Percentiles rank a stretch among this genome's conserved stretches.
Evolutionary conservation across 2,797 vertebrate species (phyloP).

Genomic region (Gallinago stenura): DNA sequence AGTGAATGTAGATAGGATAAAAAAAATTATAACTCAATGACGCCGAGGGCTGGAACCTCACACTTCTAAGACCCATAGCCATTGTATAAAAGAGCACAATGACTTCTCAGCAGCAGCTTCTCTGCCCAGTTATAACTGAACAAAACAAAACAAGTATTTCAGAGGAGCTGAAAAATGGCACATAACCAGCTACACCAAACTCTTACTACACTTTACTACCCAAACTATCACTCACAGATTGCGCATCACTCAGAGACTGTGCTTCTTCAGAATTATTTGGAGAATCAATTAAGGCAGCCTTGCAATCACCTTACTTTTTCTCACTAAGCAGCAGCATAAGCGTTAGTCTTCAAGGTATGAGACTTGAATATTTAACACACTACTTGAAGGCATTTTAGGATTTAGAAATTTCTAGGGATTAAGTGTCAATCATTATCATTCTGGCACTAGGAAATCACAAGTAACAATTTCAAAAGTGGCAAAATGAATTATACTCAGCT

Average conservation of each 20-base stretch:
- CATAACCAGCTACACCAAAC: not conserved
- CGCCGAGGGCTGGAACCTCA: not conserved
- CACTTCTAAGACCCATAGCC: not conserved
- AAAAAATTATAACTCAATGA: not conserved
- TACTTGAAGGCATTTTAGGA: not conserved
- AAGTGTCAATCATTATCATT: not conserved
- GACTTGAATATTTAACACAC: not conserved
- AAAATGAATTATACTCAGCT: not conserved
- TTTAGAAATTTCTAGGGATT: not conserved
- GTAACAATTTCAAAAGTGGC: not conserved
- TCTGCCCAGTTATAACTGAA: not conserved
- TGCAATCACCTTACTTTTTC: not conserved
- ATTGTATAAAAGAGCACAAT: not conserved
- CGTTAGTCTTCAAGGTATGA: not conserved
- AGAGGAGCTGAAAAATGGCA: not conserved
- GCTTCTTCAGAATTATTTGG: not conserved
- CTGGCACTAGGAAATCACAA: not conserved
- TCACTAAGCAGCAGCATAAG: not conserved
- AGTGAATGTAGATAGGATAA: not conserved
- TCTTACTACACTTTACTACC: not conserved
- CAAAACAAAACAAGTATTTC: not conserved
- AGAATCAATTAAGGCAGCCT: not conserved
- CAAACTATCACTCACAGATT: not conserved
- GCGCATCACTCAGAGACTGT: not conserved
- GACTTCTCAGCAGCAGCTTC: not conserved